A percentile compares a stretch with the other conserved stretches of the same genome.
Conservation (phyloP, 2,797 vertebrate genomes). For the Myiotriccus ornatus region DNA sequence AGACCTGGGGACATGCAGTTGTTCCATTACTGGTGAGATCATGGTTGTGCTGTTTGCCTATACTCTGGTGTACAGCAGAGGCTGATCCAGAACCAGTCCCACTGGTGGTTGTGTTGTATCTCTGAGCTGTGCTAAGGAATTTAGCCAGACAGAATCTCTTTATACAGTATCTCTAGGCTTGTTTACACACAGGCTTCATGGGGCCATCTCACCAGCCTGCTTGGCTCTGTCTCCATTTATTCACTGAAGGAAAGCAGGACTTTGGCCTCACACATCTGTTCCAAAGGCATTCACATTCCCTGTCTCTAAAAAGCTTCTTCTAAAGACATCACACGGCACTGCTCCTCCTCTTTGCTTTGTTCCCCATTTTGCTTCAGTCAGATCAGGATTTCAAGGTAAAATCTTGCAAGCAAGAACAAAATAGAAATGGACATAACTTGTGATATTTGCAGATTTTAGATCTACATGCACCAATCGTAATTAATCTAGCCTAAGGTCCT, state of each 20-base stretch:
- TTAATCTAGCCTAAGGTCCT: conserved; percentile 13
- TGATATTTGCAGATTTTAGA: not conserved
- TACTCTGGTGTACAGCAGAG: not conserved
- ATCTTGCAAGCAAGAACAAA: not conserved
- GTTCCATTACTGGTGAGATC: not conserved
- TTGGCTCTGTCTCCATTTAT: not conserved
- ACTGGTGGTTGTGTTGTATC: not conserved
- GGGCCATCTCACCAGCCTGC: not conserved
- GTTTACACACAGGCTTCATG: not conserved
- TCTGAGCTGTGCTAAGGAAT: not conserved
- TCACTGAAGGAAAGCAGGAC: not conserved
- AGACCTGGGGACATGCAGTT: not conserved
- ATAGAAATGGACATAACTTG: not conserved
- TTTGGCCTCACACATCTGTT: not conserved
- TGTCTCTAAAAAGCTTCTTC: not conserved
- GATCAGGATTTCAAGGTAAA: not conserved
- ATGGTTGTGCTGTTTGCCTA: not conserved
- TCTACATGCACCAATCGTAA: not conserved
- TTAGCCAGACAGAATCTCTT: not conserved
- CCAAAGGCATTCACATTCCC: not conserved
- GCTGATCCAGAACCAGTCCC: not conserved
- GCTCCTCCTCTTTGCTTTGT: not conserved
- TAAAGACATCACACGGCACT: not conserved
- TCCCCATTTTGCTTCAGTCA: not conserved
- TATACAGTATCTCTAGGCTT: not conserved